Conservation (phyloP, 2,888 invertebrate species). For the Pharmacophagus antenor region DNA sequence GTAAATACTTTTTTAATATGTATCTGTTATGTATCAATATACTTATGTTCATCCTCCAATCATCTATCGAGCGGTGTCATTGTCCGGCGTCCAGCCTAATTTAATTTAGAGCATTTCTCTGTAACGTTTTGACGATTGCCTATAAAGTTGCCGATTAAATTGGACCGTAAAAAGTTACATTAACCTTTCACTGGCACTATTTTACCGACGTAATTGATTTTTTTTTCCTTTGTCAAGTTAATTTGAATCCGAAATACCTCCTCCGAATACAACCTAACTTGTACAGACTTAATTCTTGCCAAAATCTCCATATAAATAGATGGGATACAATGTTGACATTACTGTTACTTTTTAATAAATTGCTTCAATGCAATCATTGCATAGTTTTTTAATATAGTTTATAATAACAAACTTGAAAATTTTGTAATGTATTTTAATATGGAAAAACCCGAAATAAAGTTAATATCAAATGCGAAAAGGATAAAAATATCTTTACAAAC, state of each 20-base stretch:
- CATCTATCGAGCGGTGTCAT: not conserved
- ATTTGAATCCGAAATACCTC: conserved; percentile 22
- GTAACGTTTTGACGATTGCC: conserved; percentile 48
- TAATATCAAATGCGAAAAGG: no score
- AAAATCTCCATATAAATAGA: not conserved
- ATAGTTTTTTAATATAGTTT: no score
- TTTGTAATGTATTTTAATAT: not conserved
- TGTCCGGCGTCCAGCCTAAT: conserved; percentile 44
- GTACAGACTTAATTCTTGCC: not conserved
- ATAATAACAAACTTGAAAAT: no score
- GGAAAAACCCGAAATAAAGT: not conserved
- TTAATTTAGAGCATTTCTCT: conserved; percentile 62
- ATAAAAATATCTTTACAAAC: no score
- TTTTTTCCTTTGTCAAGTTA: conserved; percentile 37
- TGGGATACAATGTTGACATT: not conserved
- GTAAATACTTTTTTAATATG: no score
- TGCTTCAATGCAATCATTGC: no score
- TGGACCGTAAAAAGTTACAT: conserved; percentile 64
- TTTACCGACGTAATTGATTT: conserved; percentile 62
- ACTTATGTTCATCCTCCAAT: not conserved
- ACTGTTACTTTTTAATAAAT: not conserved
- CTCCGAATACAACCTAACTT: not conserved
- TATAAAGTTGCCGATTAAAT: conserved; percentile 60
- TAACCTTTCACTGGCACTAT: conserved; percentile 66
- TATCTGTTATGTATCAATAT: not conserved